phyloP scores from a whole-genome alignment of 2,797 vertebrate species.

The Gambusia yucatana region DNA sequence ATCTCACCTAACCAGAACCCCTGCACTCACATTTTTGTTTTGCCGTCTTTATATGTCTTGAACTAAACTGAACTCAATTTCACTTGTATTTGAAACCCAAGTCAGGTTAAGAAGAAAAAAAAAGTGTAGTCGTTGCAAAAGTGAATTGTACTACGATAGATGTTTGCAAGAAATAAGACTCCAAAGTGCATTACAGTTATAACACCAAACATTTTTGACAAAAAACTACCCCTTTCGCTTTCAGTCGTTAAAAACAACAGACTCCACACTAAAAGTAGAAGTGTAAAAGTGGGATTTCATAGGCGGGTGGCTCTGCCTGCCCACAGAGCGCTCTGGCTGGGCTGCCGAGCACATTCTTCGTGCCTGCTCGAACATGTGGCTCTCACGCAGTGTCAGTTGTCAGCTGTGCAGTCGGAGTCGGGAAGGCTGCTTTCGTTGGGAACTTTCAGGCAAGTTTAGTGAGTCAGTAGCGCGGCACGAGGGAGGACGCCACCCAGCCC shows the following conservation, averaged over 20 bases:
- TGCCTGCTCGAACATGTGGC: conserved; percentile 71
- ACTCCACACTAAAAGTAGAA: not conserved
- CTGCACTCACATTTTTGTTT: not conserved
- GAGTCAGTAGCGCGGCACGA: conserved; percentile 61
- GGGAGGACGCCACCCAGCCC: conserved; percentile 70
- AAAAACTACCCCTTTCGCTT: not conserved
- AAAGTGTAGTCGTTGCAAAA: not conserved
- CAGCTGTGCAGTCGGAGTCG: conserved; percentile 40
- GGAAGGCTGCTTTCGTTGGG: conserved; percentile 28
- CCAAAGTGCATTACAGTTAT: not conserved
- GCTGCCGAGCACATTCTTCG: conserved; percentile 45
- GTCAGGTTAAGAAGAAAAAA: not conserved
- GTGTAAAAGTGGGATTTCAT: not conserved
- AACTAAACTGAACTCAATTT: not conserved
- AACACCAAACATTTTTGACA: not conserved
- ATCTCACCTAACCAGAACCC: not conserved
- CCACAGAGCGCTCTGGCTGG: not conserved
- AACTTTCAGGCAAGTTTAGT: conserved; percentile 59
- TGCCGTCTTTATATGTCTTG: not conserved
- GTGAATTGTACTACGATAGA: not conserved
- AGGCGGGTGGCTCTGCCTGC: not conserved
- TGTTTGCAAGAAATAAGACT: not conserved
- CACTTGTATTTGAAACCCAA: not conserved
- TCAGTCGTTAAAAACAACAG: not conserved
- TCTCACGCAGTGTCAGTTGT: conserved; percentile 48